These are phyloP conservation scores for Theretra japonica DNA, from an alignment of 2,888 invertebrate genomes.

Conservation along the genomic window DNA sequence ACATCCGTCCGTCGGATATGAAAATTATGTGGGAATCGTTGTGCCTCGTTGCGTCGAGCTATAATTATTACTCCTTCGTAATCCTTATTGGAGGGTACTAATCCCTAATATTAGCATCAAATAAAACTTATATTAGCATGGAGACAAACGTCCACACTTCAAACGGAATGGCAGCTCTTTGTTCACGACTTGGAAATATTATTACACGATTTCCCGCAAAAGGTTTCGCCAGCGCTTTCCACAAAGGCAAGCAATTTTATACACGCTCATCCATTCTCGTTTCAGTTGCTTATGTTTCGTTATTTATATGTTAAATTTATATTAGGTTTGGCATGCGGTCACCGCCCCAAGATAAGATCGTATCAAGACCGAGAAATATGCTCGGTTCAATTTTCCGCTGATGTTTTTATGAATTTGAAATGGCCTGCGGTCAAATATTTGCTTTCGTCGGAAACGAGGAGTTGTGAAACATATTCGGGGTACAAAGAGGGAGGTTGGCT, in stretches of 20 bases:
- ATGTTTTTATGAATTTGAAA: constrained; percentile 65
- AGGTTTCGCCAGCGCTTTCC: constrained; percentile 52
- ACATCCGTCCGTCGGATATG: too few relatives aligned
- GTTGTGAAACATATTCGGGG: constrained; percentile 28
- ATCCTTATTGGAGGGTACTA: not conserved
- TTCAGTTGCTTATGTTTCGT: constrained; percentile 60
- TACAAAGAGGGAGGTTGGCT: constrained; percentile 34
- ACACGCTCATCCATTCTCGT: constrained; percentile 61
- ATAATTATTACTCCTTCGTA: too few relatives aligned
- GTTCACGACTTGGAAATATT: constrained; percentile 77
- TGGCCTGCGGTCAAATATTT: constrained; percentile 41
- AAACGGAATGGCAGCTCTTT: constrained; percentile 63
- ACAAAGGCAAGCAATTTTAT: constrained; percentile 67
- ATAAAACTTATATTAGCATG: constrained; percentile 35
- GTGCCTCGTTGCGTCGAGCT: too few relatives aligned
- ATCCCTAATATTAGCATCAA: not conserved
- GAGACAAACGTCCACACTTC: constrained; percentile 62
- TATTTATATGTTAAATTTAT: constrained; percentile 67
- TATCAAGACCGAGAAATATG: constrained; percentile 53
- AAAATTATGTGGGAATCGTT: too few relatives aligned
- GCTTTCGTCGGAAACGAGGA: constrained; percentile 11
- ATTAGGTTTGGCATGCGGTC: constrained; percentile 58
- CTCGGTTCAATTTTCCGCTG: constrained; percentile 54
- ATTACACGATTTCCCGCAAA: constrained; percentile 72
- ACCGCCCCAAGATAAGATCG: constrained; percentile 56